A percentile compares a stretch with the other conserved stretches of the same genome.
Conservation (phyloP, 2,797 vertebrate genomes). For the Urocyon cinereoargenteus region DNA sequence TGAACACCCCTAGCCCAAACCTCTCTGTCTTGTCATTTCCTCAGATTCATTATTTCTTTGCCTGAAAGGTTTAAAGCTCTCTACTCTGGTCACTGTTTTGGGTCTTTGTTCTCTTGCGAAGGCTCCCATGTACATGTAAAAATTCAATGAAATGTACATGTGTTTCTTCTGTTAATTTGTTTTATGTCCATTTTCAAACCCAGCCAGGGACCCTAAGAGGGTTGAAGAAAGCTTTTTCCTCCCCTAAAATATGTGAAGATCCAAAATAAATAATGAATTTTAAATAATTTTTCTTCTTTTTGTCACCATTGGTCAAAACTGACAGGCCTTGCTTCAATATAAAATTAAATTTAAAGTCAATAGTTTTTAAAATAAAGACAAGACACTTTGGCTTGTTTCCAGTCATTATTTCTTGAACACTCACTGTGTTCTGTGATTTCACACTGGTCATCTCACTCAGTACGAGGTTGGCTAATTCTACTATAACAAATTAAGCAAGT, state of each 20-base stretch:
- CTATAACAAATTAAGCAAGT: background rate
- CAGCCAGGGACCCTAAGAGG: background rate
- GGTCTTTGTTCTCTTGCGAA: background rate
- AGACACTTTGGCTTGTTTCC: background rate
- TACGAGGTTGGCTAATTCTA: background rate
- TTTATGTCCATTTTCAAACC: background rate
- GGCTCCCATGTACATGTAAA: background rate
- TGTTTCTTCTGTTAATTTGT: background rate
- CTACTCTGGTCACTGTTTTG: background rate
- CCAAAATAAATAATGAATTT: conserved; percentile 27
- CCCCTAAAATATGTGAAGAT: background rate
- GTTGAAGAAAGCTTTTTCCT: background rate
- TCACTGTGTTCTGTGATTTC: background rate
- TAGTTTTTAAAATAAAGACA: background rate
- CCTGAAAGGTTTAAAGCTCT: background rate
- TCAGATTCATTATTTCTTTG: background rate
- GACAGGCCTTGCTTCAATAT: background rate
- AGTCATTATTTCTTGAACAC: background rate
- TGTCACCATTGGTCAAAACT: background rate
- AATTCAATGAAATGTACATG: background rate
- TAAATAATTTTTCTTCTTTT: background rate
- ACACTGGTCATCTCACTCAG: background rate
- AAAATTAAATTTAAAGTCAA: background rate
- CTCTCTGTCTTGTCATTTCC: background rate
- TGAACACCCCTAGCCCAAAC: background rate